Percentiles rank a stretch among this genome's conserved stretches.
These are phyloP conservation scores for Leptinotarsa rubiginosa DNA, from an alignment of 2,888 invertebrate genomes.

Conservation along the genomic window DNA sequence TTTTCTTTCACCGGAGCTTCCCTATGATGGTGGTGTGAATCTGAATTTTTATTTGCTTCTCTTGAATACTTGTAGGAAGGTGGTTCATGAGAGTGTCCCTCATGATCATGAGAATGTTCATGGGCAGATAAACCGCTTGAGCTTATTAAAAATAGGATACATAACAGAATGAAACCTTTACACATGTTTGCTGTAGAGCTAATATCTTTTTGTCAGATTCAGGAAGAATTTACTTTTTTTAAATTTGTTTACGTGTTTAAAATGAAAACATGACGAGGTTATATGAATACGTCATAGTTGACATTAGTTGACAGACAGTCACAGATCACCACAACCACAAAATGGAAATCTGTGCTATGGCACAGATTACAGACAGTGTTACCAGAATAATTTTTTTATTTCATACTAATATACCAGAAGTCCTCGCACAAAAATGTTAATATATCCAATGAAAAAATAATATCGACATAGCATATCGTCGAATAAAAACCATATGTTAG, in stretches of 20 bases:
- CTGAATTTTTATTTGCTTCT: slow-evolving; percentile 68
- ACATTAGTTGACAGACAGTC: no score
- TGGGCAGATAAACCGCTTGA: not conserved
- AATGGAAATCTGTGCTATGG: no score
- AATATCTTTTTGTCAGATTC: not conserved
- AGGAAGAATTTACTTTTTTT: not conserved
- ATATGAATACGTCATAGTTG: not conserved
- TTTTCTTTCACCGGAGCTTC: slow-evolving; percentile 41
- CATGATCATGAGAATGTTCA: slow-evolving; percentile 46
- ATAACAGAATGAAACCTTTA: not conserved
- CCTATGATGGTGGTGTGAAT: slow-evolving; percentile 34
- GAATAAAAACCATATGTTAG: no score
- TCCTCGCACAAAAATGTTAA: no score
- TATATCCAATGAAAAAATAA: no score
- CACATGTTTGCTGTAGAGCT: not conserved
- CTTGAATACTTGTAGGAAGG: slow-evolving; percentile 88
- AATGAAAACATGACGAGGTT: not conserved
- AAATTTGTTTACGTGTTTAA: not conserved
- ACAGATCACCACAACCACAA: no score
- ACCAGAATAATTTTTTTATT: no score
- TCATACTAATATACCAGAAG: no score
- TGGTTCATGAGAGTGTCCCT: slow-evolving; percentile 66
- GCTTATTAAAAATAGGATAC: not conserved
- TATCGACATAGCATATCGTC: no score
- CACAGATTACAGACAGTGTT: no score